These are phyloP conservation scores for Achroia grisella DNA, from an alignment of 1,140 invertebrate species.

Conservation along the genomic window DNA sequence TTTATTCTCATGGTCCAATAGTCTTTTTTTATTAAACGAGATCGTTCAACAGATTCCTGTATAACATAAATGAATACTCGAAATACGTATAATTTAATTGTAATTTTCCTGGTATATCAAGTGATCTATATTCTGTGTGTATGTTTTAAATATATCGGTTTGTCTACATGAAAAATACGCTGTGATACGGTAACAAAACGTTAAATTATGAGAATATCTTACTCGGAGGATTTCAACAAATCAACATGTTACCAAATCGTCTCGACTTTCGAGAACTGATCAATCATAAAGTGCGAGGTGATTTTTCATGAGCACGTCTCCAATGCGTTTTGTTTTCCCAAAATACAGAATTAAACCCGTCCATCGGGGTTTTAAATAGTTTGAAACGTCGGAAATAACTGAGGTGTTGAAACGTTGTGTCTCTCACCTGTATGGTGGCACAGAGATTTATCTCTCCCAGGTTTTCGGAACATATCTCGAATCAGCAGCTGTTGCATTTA, in stretches of 20 bases:
- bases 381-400: constrained; percentile 32
- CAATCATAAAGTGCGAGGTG: constrained; percentile 61
- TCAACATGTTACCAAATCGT: constrained; percentile 51
- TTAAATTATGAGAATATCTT: constrained; percentile 45
- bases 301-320: constrained; percentile 50
- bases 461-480: no score
- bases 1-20: no score
- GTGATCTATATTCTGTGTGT: no score
- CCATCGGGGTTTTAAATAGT: constrained; percentile 38
- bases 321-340: constrained; percentile 49
- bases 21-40: no score
- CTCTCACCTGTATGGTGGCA: constrained; percentile 39
- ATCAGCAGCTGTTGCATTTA: no score
- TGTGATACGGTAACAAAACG: constrained; percentile 9
- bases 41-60: no score
- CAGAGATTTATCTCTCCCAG: constrained; percentile 20
- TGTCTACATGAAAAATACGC: no score
- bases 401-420: constrained; percentile 36
- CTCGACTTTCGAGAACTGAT: constrained; percentile 60
- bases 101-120: no score
- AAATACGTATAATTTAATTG: no score
- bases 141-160: no score
- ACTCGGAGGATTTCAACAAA: constrained; percentile 47
- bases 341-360: constrained; percentile 42
- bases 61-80: no score